phyloP scores from a whole-genome alignment of 2,113 vertebrate genomes.

The Cololabis saira region DNA sequence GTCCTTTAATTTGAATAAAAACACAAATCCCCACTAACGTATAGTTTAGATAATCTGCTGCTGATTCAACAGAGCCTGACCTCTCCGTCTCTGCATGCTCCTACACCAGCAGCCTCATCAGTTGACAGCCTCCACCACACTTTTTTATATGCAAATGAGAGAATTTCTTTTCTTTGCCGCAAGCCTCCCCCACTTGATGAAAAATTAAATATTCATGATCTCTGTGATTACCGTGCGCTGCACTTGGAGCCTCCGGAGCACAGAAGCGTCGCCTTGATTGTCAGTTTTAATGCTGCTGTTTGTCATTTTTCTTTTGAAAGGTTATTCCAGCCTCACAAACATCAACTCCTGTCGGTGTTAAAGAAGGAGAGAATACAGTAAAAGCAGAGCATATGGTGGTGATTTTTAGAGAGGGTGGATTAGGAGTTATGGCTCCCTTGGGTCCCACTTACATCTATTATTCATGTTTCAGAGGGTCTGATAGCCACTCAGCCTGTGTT shows the following conservation, averaged over 20 bases:
- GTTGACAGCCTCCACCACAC: slow-evolving; percentile 47
- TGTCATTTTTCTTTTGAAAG: slow-evolving; percentile 20
- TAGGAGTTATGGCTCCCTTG: slow-evolving; percentile 60
- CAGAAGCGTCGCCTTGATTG: not conserved
- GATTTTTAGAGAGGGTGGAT: slow-evolving; percentile 53
- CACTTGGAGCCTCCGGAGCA: not conserved
- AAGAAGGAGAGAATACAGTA: slow-evolving; percentile 12
- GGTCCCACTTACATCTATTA: slow-evolving; percentile 71
- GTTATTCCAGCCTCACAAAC: slow-evolving; percentile 6
- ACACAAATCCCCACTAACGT: no score
- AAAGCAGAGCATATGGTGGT: slow-evolving; percentile 64
- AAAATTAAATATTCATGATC: slow-evolving; percentile 69
- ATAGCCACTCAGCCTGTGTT: slow-evolving; percentile 52
- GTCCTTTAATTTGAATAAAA: no score
- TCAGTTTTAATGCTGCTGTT: slow-evolving; percentile 1
- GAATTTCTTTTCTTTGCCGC: slow-evolving; percentile 36
- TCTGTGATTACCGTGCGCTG: slow-evolving; percentile 43
- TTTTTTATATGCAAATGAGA: slow-evolving; percentile 63
- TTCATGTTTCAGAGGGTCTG: slow-evolving; percentile 62
- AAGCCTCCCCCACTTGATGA: slow-evolving; percentile 34
- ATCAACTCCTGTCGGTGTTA: not conserved
- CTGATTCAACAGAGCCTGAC: slow-evolving; percentile 4
- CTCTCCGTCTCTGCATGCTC: slow-evolving; percentile 22
- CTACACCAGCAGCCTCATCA: slow-evolving; percentile 31
- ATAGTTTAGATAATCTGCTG: not conserved